A percentile compares a stretch with the other conserved stretches of the same genome.
These are phyloP conservation scores for Corythaeola cristata DNA, from an alignment of 2,113 vertebrate genomes.

Conservation along the genomic window DNA sequence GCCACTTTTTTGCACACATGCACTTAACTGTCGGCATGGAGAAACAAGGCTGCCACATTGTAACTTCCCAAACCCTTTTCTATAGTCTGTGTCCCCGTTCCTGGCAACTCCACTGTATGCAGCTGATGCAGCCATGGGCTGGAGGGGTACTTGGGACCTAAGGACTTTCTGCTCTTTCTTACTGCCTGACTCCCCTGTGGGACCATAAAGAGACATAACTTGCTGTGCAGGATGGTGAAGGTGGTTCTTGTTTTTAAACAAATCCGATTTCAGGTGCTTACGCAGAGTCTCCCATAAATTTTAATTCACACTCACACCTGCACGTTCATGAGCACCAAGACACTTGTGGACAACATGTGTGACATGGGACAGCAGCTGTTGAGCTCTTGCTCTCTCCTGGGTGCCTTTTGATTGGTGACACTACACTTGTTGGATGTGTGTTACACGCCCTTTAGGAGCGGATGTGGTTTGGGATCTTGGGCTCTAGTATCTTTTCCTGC, in stretches of 20 bases:
- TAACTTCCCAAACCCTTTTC: not conserved
- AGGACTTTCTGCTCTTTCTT: not conserved
- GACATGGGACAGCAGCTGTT: not conserved
- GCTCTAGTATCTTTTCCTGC: not conserved
- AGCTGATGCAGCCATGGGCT: not conserved
- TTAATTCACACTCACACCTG: not conserved
- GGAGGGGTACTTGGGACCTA: not conserved
- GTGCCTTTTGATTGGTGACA: not conserved
- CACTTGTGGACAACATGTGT: not conserved
- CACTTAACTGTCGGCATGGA: not conserved
- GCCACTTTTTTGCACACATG: not conserved
- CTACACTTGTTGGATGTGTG: not conserved
- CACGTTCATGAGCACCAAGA: not conserved
- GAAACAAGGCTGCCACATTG: not conserved
- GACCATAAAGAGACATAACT: not conserved
- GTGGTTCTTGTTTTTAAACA: not conserved
- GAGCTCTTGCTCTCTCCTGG: not conserved
- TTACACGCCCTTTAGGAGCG: fast-evolving
- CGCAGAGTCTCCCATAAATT: not conserved
- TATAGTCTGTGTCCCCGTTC: not conserved
- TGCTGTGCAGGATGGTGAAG: not conserved
- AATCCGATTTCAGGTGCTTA: not conserved
- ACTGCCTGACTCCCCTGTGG: fast-evolving
- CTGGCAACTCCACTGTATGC: not conserved
- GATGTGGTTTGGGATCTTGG: not conserved